Percentiles rank a stretch among this genome's conserved stretches.
Evolutionary conservation across 2,113 vertebrate species (phyloP).

Genomic region (Anoplopoma fimbria): DNA sequence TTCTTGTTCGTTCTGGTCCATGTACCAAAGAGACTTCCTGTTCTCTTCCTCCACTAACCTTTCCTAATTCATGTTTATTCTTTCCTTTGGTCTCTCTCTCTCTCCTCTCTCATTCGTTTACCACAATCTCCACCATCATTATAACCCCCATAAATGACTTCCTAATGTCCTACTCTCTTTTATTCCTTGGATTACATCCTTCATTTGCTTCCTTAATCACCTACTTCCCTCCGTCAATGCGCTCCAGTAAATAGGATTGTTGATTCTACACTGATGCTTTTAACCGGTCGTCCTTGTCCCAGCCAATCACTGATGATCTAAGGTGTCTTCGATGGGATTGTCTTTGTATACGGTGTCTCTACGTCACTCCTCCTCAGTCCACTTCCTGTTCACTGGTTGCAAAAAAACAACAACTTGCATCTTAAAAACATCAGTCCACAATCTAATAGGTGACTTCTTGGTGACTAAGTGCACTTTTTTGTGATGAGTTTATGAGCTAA

Average conservation of each 20-base stretch:
- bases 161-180: background rate
- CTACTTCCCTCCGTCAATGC: background rate
- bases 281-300: background rate
- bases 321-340: too few relatives aligned
- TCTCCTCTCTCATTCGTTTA: background rate
- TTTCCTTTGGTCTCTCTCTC: background rate
- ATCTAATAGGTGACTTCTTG: too few relatives aligned
- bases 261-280: background rate
- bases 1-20: background rate
- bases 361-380: too few relatives aligned
- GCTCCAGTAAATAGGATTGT: background rate
- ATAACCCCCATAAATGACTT: background rate
- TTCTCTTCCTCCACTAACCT: background rate
- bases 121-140: background rate
- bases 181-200: background rate
- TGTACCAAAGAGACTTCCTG: background rate
- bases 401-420: too few relatives aligned
- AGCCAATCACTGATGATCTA: background rate
- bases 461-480: too few relatives aligned
- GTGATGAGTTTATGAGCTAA: background rate
- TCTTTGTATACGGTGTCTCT: background rate
- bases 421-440: too few relatives aligned
- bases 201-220: constrained; percentile 9
- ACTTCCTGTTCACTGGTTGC: too few relatives aligned
- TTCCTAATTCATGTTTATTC: background rate